Conservation (phyloP, 2,888 invertebrate genomes). For the Apoderus coryli region DNA sequence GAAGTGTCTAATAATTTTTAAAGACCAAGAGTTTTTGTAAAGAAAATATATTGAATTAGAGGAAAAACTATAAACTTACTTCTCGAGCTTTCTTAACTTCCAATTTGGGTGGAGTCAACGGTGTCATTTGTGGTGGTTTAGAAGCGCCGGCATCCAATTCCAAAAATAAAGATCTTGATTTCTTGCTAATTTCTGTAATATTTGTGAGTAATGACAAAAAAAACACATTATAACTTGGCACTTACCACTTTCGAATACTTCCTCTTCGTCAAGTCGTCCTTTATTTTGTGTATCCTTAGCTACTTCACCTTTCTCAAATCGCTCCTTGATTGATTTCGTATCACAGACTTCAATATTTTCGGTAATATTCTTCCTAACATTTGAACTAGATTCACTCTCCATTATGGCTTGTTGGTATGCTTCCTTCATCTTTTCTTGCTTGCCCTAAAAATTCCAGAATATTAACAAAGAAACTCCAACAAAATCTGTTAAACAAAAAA, state of each 20-base stretch:
- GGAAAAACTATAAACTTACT: too few species aligned
- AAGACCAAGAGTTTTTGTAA: too few species aligned
- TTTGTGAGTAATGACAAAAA: background rate
- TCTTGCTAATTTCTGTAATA: conserved; percentile 62
- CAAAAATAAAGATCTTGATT: conserved; percentile 73
- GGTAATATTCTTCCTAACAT: conserved; percentile 32
- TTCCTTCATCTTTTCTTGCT: conserved; percentile 80
- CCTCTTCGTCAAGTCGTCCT: conserved; percentile 50
- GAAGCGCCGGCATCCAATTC: conserved; percentile 67
- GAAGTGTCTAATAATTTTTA: too few species aligned
- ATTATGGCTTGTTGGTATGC: conserved; percentile 83
- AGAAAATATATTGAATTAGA: too few species aligned
- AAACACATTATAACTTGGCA: conserved; percentile 7
- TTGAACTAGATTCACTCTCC: conserved; percentile 49
- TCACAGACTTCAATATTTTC: conserved; percentile 41
- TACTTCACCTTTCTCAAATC: conserved; percentile 67
- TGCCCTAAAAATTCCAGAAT: conserved; percentile 45
- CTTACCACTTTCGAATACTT: conserved; percentile 67
- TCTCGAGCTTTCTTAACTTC: conserved; percentile 43
- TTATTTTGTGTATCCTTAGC: conserved; percentile 40
- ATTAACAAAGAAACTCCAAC: conserved; percentile 1
- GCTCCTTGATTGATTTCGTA: conserved; percentile 43
- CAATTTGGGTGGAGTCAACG: conserved; percentile 40
- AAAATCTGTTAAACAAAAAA: too few species aligned
- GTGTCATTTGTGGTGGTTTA: conserved; percentile 46